These are phyloP conservation scores for Podabrus alpinus DNA, from an alignment of 2,888 invertebrate species.

Conservation along the genomic window DNA sequence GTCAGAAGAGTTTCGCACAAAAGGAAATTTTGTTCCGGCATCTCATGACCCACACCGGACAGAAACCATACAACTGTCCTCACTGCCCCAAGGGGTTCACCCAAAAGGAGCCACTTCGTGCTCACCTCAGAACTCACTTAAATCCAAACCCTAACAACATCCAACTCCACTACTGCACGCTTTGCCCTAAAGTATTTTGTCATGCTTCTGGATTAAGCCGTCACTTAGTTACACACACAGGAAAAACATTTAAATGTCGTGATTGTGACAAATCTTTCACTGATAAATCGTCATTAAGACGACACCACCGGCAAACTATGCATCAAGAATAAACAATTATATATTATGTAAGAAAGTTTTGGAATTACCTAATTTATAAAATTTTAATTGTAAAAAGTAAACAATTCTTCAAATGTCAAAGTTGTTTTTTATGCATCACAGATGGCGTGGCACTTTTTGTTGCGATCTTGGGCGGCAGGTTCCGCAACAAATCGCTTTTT, in stretches of 20 bases:
- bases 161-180: constrained; percentile 67
- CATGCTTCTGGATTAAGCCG: constrained; percentile 70
- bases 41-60: constrained; percentile 62
- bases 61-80: constrained; percentile 69
- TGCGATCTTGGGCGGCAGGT: too few relatives aligned
- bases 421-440: background rate
- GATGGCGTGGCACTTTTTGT: background rate
- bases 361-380: background rate
- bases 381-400: background rate
- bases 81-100: constrained; percentile 72
- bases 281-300: constrained; percentile 71
- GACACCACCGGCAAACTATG: constrained; percentile 60
- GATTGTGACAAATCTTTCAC: constrained; percentile 70
- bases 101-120: constrained; percentile 69
- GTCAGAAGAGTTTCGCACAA: constrained; percentile 72
- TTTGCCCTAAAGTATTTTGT: constrained; percentile 67
- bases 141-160: constrained; percentile 61
- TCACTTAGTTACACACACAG: constrained; percentile 68
- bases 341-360: background rate
- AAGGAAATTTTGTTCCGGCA: constrained; percentile 71
- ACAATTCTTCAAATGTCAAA: background rate
- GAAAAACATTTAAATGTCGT: constrained; percentile 66
- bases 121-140: constrained; percentile 66
- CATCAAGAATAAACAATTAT: constrained; percentile 38
- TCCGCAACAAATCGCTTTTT: too few relatives aligned